These are phyloP conservation scores for Marcusenius ussheri DNA, from an alignment of 2,113 vertebrate species.

Conservation along the genomic window DNA sequence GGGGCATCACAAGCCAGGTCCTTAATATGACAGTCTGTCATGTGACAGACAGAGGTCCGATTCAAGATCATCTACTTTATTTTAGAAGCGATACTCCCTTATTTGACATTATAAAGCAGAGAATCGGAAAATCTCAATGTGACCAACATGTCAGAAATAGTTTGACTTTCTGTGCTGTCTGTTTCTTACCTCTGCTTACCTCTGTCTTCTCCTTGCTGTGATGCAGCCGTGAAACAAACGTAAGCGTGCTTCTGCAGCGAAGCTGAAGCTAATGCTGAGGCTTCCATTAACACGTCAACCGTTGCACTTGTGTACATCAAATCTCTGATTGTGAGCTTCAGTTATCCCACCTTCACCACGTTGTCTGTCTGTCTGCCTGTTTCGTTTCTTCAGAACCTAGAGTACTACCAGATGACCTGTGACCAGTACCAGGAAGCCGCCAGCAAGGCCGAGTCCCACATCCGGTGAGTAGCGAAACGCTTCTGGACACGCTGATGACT, in stretches of 20 bases:
- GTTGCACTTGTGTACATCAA: neutral
- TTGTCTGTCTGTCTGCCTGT: slow-evolving; percentile 14
- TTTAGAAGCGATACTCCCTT: neutral
- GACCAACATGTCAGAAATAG: neutral
- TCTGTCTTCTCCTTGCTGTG: neutral
- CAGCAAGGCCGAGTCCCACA: slow-evolving; percentile 62
- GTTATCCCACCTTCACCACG: neutral
- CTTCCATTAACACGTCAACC: neutral
- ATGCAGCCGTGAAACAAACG: neutral
- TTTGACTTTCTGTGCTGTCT: neutral
- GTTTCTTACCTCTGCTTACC: neutral
- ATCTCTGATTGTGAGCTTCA: neutral
- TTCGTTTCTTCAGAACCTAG: slow-evolving; percentile 62
- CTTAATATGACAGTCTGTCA: neutral
- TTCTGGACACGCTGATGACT: neutral
- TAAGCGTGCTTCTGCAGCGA: neutral
- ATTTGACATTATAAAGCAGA: neutral
- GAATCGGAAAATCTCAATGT: neutral
- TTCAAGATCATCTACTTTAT: neutral
- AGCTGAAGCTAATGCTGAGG: neutral
- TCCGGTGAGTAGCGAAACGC: slow-evolving; percentile 65
- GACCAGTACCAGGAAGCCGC: slow-evolving; percentile 78
- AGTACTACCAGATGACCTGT: slow-evolving; percentile 74
- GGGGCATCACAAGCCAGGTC: neutral
- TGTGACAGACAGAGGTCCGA: neutral